Evolutionary conservation across 2,113 vertebrate genomes (phyloP).

Genomic region (Sylvia atricapilla): DNA sequence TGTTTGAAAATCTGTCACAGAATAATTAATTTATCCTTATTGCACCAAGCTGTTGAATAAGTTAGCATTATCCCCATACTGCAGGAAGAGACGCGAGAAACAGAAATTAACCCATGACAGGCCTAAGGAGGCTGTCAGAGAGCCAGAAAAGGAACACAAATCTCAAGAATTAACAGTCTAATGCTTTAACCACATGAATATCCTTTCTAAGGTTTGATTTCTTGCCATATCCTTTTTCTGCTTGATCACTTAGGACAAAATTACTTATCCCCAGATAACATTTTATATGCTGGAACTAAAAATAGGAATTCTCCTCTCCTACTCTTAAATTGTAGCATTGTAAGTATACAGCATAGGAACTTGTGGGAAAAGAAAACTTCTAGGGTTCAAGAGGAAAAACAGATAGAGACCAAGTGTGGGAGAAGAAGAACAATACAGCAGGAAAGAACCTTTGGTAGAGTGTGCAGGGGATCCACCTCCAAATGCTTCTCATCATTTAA

Average conservation of each 20-base stretch:
- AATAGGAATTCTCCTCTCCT: conserved; percentile 38
- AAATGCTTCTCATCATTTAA: not conserved
- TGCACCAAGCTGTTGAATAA: not conserved
- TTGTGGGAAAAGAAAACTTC: not conserved
- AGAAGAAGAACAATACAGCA: not conserved
- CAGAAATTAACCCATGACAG: conserved; percentile 14
- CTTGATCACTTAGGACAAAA: conserved; percentile 49
- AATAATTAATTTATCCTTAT: conserved; percentile 8
- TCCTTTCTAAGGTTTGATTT: conserved; percentile 54
- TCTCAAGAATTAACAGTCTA: conserved; percentile 3
- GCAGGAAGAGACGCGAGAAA: not conserved
- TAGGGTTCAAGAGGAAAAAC: conserved; percentile 40
- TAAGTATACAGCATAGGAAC: not conserved
- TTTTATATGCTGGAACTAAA: conserved; percentile 45
- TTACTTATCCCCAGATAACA: conserved; percentile 49
- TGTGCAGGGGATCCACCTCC: not conserved
- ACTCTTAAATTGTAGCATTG: conserved; percentile 38
- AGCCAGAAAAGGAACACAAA: not conserved
- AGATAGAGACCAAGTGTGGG: conserved; percentile 3
- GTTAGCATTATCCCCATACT: not conserved
- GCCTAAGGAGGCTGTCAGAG: not conserved
- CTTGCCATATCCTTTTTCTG: conserved; percentile 40
- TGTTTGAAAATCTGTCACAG: conserved; percentile 17
- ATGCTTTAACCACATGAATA: conserved; percentile 56
- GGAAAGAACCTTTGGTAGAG: not conserved